A percentile compares a stretch with the other conserved stretches of the same genome.
Evolutionary conservation across 2,888 invertebrate species (phyloP).

Genomic region (Linnaemya tessellans): DNA sequence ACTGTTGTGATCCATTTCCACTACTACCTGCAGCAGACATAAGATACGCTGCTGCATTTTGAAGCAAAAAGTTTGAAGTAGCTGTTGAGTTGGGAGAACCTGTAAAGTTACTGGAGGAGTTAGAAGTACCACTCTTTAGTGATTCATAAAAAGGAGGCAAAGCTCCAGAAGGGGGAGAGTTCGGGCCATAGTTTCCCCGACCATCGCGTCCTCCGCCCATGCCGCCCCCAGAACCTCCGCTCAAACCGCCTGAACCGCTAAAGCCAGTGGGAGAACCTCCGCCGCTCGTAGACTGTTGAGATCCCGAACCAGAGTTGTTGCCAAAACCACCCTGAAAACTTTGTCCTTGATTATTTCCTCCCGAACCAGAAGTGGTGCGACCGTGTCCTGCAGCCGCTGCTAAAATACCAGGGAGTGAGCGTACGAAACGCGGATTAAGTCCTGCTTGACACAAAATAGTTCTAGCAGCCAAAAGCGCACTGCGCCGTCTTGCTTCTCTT

Average conservation of each 20-base stretch:
- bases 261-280: conserved; percentile 78
- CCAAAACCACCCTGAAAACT: conserved; percentile 81
- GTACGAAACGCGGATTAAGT: conserved; percentile 80
- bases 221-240: conserved; percentile 88
- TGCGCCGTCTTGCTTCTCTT: conserved; percentile 88
- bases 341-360: conserved; percentile 83
- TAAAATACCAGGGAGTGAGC: conserved; percentile 87
- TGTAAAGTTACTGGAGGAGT: conserved; percentile 68
- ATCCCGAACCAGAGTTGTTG: conserved; percentile 72
- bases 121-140: conserved; percentile 90
- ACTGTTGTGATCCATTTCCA: conserved; percentile 65
- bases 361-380: conserved; percentile 85
- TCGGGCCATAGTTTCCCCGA: conserved; percentile 93
- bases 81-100: conserved; percentile 83
- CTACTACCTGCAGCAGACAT: conserved; percentile 84
- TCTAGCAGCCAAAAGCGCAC: conserved; percentile 86
- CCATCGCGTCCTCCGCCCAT: conserved; percentile 92
- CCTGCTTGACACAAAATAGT: conserved; percentile 79
- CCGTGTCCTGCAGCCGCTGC: conserved; percentile 92
- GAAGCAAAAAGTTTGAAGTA: conserved; percentile 85
- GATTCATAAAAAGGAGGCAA: conserved; percentile 95
- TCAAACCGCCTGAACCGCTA: conserved; percentile 80
- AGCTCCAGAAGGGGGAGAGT: conserved; percentile 93
- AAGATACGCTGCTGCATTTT: conserved; percentile 87
- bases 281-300: conserved; percentile 84